Base-by-base conservation (phyloP, 2,888 invertebrate genomes). In the Lasioglossum calceatum region DNA sequence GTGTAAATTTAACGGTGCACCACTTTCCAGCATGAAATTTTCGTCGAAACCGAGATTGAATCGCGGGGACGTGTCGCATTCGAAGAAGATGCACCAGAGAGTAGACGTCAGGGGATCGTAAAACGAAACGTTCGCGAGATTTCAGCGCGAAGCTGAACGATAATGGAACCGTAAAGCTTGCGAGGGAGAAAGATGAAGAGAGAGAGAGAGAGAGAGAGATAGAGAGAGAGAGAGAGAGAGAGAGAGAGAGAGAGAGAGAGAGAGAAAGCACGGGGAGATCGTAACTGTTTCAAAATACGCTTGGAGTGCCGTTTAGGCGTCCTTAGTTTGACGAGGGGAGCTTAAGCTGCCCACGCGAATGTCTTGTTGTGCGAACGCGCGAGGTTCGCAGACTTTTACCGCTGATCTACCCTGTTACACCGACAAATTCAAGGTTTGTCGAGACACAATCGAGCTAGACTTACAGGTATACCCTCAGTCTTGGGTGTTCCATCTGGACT, bases 271-370 rank as follows among this genome's bases (percentile, higher is more conserved):
- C 61, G 72, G 58, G 71, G n/a, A 44, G 73, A 64, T 87, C 83
- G 87, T 87, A 83, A 87, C 80, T 74, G 87, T 75, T 82, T 80
- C 44, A 72, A 87, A 87, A 86, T 61, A 82, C 77, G 44, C 3
- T 71, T 2, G 27, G 73, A 77, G 79, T 75, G 75, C 44, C 82
- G 86, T 86, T 82, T 79, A 86, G 74, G 74, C 77, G 79, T 77
- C 73, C 64, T 72, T 73, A 50, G 27, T 50, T 71, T 42, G 71
- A 71, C 42, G 54, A 71, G 58, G 36, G 23, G 4, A 67, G 61
- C 44, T 77, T 54, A 23, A 54, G 23, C 54, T 54, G 54, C 8
- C 54, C 23, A 54, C 8, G 54, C 54, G 54, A 23, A 54, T 8
- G 54, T 54, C 23, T 54, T 23, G 54, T 54, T 54, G 54, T 54